Evolutionary conservation across 2,797 vertebrate genomes (phyloP), one percentile per base, ranked within the genome.

Genomic region (Diglossa cyanea): DNA sequence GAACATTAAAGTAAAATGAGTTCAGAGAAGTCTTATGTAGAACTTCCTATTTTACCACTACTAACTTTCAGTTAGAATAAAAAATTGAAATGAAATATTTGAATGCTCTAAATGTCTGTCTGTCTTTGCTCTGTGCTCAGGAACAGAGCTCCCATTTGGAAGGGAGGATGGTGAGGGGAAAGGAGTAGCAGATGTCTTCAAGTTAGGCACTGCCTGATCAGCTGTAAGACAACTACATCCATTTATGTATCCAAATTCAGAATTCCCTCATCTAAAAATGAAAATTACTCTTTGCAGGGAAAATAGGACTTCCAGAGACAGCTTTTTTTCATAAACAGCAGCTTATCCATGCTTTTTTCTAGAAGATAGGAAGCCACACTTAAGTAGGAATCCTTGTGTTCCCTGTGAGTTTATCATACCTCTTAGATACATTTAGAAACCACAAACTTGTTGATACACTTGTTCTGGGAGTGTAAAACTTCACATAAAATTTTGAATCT

Each of bases 391-490:
- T 66, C 16, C n/a, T n/a, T 35, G 11, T 28, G 24, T 13, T 20
- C 13, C 60, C 63, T 66, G 8, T 40, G 31, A 35, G 7, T 40
- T 73, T 76, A 28, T n/a, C 7, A 6, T 35, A 45, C 2, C 31
- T 61, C 18, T 67, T 39, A 58, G 40, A n/a, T 25, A 33, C 4
- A 3, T 74, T 68, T 72, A 61, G 15, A 72, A 91, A 53, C 7
- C 0, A 0, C 17, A 79, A 18, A 24, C 14, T 17, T 75, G 8
- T 45, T 60, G n/a, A 39, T 40, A 45, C 11, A 13, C 5, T n/a
- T 60, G 7, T 51, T 78, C 28, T 7, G 9, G 17, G 23, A 78
- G 58, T 6, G 4, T 48, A 71, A 60, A 73, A 23, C 25, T 42
- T 54, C 11, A 11, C 11, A 37, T 24, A 51, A 33, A 14, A 13